A percentile compares a stretch with the other conserved stretches of the same genome.
phyloP scores from a whole-genome alignment of 2,888 invertebrate genomes.

The Folsomia candida region DNA sequence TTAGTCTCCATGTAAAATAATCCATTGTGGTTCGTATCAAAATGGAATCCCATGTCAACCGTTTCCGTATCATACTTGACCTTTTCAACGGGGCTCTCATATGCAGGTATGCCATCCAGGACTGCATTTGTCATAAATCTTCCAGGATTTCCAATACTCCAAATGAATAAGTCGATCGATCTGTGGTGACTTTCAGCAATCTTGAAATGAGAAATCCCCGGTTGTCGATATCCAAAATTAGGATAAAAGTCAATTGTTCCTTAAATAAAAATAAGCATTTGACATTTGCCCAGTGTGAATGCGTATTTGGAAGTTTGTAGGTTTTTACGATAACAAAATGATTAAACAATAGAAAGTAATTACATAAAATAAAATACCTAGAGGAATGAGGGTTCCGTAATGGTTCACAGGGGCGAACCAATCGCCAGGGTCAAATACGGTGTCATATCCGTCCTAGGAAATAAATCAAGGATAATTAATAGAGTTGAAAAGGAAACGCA shows the following conservation, averaged over 20 bases:
- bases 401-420: conserved; percentile 44
- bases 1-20: conserved; percentile 29
- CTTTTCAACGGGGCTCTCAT: conserved; percentile 34
- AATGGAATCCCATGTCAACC: conserved; percentile 44
- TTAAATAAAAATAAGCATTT: too few relatives aligned
- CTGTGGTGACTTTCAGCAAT: conserved; percentile 41
- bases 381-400: conserved; percentile 40
- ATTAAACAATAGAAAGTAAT: too few relatives aligned
- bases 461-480: too few relatives aligned
- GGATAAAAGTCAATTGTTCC: conserved; percentile 42
- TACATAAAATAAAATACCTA: too few relatives aligned
- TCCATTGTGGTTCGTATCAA: conserved; percentile 8
- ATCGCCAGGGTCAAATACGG: conserved; percentile 30
- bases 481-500: too few relatives aligned
- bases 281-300: too few relatives aligned
- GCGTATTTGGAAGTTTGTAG: too few relatives aligned
- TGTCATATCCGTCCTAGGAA: conserved; percentile 44
- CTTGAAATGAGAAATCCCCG: conserved; percentile 28
- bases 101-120: conserved; percentile 29
- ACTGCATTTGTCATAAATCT: conserved; percentile 27
- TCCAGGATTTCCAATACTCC: conserved; percentile 39
- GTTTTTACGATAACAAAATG: too few relatives aligned
- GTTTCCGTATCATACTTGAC: conserved; percentile 19
- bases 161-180: conserved; percentile 36
- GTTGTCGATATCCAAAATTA: conserved; percentile 40